Conservation (phyloP, 2,113 vertebrate genomes). For the Megalops atlanticus region DNA sequence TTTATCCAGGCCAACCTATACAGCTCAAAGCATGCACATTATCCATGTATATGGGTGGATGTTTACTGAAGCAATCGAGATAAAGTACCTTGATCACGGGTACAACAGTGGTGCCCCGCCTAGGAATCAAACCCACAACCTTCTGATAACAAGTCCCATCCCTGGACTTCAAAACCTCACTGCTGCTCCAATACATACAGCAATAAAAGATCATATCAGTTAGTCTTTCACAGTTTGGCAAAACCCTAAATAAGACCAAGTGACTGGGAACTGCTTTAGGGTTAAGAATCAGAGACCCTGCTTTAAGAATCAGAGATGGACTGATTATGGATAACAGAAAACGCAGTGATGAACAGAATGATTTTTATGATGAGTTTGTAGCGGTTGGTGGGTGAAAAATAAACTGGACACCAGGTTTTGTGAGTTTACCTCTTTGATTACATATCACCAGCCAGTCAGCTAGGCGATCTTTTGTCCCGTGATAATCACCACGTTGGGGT, state of each 20-base stretch:
- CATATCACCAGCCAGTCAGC: not conserved
- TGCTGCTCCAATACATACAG: not conserved
- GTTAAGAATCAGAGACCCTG: no score
- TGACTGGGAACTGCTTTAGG: not conserved
- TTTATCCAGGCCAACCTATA: not conserved
- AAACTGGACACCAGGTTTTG: not conserved
- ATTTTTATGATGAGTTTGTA: no score
- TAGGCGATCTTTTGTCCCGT: not conserved
- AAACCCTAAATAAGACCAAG: not conserved
- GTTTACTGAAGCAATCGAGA: not conserved
- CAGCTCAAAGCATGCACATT: not conserved
- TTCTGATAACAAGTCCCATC: not conserved
- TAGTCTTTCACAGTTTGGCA: not conserved
- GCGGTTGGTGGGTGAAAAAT: no score
- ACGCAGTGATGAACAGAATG: no score
- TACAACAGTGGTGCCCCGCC: not conserved
- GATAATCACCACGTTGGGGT: slow-evolving; percentile 4
- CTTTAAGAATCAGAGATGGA: no score
- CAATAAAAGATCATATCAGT: not conserved
- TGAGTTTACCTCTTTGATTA: not conserved
- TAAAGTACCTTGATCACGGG: not conserved
- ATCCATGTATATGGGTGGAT: not conserved
- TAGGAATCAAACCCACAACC: not conserved
- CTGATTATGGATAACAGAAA: no score
- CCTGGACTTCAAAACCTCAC: no score